These are phyloP conservation scores for Oscheius myriophilus DNA, from an alignment of 2,888 invertebrate genomes.

Conservation along the genomic window DNA sequence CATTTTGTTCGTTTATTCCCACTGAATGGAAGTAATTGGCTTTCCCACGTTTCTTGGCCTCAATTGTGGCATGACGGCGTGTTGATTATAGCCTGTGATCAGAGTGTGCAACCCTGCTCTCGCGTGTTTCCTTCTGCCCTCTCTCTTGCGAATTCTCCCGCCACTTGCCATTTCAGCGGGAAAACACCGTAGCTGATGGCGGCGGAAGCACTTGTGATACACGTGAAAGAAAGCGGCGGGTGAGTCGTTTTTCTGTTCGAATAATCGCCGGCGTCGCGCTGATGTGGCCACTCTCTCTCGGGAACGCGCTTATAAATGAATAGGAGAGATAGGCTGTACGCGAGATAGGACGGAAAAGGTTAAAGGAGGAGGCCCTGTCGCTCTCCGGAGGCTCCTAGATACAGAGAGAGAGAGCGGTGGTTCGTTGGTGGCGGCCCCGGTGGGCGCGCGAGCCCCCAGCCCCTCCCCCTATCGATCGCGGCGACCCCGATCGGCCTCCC, in stretches of 20 bases:
- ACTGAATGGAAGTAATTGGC: too few relatives aligned
- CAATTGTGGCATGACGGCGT: too few relatives aligned
- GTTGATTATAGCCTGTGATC: too few relatives aligned
- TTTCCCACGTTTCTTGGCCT: too few relatives aligned
- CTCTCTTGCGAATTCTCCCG: too few relatives aligned
- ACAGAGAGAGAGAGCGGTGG: constrained; percentile 33
- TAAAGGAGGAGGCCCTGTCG: neutral
- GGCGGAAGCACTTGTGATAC: constrained; percentile 17
- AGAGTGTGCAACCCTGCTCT: too few relatives aligned
- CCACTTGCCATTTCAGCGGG: too few relatives aligned
- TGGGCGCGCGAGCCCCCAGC: constrained; percentile 32
- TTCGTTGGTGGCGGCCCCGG: constrained; percentile 33
- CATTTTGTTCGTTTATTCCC: too few relatives aligned
- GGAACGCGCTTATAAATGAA: constrained; percentile 28
- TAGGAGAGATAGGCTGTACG: constrained; percentile 13
- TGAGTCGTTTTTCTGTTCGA: constrained; percentile 27
- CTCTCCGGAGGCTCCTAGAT: neutral
- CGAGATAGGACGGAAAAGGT: constrained; percentile 2
- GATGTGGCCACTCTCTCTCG: constrained; percentile 10
- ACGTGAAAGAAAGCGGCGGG: constrained; percentile 23
- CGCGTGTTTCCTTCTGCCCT: too few relatives aligned
- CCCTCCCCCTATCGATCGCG: constrained; percentile 28
- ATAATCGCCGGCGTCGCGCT: constrained; percentile 25
- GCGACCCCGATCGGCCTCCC: constrained; percentile 28
- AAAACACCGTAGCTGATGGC: neutral